Percentiles rank a stretch among this genome's conserved stretches.
Evolutionary conservation across 1,140 invertebrate genomes (phyloP).

Genomic region (Monomorium pharaonis): DNA sequence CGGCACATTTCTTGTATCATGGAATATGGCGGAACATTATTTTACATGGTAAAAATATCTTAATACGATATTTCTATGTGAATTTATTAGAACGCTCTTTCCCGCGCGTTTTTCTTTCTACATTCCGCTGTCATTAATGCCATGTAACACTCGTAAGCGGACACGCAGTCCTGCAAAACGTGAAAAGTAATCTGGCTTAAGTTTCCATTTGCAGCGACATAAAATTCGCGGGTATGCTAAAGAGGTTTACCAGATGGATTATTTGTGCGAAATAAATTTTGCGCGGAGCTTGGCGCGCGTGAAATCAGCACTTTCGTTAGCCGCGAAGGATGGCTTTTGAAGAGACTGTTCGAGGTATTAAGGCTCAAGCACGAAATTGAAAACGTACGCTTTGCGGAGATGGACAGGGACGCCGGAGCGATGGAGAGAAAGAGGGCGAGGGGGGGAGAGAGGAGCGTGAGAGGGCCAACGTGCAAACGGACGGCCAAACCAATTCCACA

Average conservation of each 20-base stretch:
- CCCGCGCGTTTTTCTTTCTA: not conserved
- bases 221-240: slow-evolving; percentile 56
- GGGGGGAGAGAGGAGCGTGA: not conserved
- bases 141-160: slow-evolving; percentile 20
- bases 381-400: slow-evolving; percentile 61
- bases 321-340: slow-evolving; percentile 66
- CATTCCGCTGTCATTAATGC: slow-evolving; percentile 35
- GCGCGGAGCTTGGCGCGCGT: slow-evolving; percentile 25
- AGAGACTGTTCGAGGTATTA: slow-evolving; percentile 68
- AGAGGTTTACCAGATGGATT: slow-evolving; percentile 53
- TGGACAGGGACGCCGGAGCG: not conserved
- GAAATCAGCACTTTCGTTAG: slow-evolving; percentile 60
- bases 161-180: slow-evolving; percentile 6
- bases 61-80: not conserved
- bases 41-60: too few relatives aligned
- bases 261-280: slow-evolving; percentile 68
- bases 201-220: slow-evolving; percentile 55
- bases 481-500: slow-evolving; percentile 70
- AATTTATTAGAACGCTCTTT: not conserved
- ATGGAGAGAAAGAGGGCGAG: not conserved
- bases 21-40: not conserved
- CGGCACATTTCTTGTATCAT: not conserved
- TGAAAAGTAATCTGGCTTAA: slow-evolving; percentile 54
- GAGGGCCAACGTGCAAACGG: slow-evolving; percentile 48
- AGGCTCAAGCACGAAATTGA: slow-evolving; percentile 68